Evolutionary conservation across 2,113 vertebrate species (phyloP).

Genomic region (Heterotis niloticus): DNA sequence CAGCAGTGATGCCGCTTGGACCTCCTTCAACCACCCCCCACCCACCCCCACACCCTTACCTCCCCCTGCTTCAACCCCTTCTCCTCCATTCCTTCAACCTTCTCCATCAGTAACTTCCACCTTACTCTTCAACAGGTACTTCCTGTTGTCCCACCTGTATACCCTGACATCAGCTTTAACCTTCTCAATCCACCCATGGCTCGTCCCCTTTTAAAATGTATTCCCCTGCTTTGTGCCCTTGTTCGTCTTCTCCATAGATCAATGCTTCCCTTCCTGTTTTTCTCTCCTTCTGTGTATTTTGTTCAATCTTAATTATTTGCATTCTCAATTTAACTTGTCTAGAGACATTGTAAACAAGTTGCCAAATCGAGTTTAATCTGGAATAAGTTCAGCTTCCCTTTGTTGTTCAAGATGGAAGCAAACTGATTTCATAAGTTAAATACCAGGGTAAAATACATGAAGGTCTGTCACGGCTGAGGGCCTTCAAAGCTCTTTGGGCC

Average conservation of each 20-base stretch:
- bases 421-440: background rate
- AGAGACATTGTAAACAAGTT: too few species aligned
- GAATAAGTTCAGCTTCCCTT: background rate
- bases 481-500: background rate
- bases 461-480: background rate
- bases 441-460: background rate
- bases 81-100: background rate
- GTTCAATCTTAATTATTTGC: background rate
- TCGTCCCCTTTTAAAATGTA: background rate
- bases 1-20: constrained; percentile 60
- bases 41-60: background rate
- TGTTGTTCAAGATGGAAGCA: background rate
- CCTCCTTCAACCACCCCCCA: constrained; percentile 42
- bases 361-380: background rate
- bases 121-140: background rate
- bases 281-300: background rate
- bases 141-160: background rate
- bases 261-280: background rate
- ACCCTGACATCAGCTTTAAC: background rate
- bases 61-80: background rate
- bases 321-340: background rate
- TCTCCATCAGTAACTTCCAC: background rate
- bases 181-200: background rate
- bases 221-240: constrained; percentile 19
- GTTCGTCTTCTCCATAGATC: background rate